Percentiles rank a stretch among this genome's conserved stretches.
Conservation (phyloP, 2,888 invertebrate species). For the Lasioglossum figueresi region DNA sequence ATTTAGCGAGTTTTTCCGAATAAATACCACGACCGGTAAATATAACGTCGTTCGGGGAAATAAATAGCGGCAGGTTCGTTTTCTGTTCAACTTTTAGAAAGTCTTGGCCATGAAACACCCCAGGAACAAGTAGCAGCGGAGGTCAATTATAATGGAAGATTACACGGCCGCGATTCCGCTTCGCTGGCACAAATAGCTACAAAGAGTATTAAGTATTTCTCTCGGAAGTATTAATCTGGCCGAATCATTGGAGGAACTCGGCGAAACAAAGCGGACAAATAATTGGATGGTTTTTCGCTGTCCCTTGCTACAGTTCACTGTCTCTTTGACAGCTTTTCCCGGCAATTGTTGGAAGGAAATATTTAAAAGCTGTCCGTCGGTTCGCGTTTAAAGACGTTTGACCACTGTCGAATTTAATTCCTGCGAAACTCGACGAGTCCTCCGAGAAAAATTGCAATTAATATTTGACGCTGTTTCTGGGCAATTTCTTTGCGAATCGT, state of each 20-base stretch:
- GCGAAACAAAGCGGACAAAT: conserved; percentile 61
- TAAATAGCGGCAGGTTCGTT: background rate
- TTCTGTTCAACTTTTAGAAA: background rate
- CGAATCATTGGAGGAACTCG: conserved; percentile 68
- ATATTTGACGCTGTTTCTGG: too few species aligned
- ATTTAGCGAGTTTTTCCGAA: conserved; percentile 2
- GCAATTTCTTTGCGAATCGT: too few species aligned
- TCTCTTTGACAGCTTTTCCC: background rate
- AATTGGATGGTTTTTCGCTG: conserved; percentile 63
- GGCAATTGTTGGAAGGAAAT: background rate
- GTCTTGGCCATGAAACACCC: background rate
- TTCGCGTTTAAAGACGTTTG: background rate
- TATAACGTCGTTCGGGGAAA: background rate
- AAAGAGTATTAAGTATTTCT: conserved; percentile 65
- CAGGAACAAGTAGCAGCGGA: conserved; percentile 57
- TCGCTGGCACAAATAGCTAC: conserved; percentile 65
- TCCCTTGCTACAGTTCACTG: background rate
- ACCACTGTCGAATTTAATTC: background rate
- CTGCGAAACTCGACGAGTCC: background rate
- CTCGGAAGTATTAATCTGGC: conserved; percentile 62
- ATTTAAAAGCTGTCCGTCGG: background rate
- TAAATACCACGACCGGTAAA: background rate
- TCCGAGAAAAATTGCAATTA: too few species aligned
- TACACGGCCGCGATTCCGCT: conserved; percentile 64
- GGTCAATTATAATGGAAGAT: conserved; percentile 72